A percentile compares a stretch with the other conserved stretches of the same genome.
These are phyloP conservation scores for Ctenodactylus gundi DNA, from an alignment of 2,113 vertebrate species.

Conservation along the genomic window DNA sequence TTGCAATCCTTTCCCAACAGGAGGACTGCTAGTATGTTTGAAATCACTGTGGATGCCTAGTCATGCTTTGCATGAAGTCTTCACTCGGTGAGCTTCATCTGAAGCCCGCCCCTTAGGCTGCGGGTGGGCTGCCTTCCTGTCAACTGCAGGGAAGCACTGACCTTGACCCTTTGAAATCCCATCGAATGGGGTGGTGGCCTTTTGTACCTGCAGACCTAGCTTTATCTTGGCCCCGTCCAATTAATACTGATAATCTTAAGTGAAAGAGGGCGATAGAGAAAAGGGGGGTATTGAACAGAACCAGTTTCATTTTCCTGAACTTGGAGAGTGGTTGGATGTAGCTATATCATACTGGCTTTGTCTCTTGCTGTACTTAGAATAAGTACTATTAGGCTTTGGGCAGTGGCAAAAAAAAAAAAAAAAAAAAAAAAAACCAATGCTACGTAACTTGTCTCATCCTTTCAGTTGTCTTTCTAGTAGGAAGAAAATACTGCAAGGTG, in stretches of 20 bases:
- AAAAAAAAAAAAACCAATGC: neutral
- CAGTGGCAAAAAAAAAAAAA: neutral
- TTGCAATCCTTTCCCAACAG: neutral
- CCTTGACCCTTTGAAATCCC: neutral
- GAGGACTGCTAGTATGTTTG: neutral
- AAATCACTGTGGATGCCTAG: neutral
- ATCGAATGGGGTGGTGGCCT: accelerated
- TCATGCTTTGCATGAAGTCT: neutral
- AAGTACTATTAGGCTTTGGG: neutral
- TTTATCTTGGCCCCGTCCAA: neutral
- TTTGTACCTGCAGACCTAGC: neutral
- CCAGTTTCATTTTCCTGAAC: neutral
- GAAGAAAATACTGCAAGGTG: neutral
- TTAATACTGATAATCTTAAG: neutral
- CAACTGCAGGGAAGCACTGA: neutral
- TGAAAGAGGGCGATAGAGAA: neutral
- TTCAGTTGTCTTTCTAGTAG: neutral
- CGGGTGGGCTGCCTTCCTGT: neutral
- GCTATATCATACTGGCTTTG: neutral
- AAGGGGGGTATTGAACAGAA: neutral
- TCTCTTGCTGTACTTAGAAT: neutral
- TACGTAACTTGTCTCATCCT: neutral
- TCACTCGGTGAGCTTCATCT: neutral
- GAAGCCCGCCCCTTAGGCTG: neutral
- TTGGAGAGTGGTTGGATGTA: neutral